These are phyloP conservation scores for Corythornis cristatus DNA, from an alignment of 2,113 vertebrate species.

Conservation along the genomic window DNA sequence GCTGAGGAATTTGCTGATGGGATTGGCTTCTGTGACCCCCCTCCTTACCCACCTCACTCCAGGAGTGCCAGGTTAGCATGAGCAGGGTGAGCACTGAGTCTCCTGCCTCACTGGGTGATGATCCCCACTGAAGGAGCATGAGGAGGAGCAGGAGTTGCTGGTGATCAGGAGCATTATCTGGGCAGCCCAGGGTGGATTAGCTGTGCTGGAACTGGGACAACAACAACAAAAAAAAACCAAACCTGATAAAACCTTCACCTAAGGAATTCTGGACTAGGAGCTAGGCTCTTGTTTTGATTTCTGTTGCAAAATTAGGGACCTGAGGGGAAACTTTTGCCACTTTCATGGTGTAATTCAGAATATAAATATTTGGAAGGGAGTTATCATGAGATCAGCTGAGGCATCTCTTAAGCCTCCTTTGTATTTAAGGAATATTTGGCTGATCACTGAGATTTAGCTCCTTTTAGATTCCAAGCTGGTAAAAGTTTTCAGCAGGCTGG, in stretches of 20 bases:
- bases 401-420: neutral
- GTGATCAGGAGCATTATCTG: neutral
- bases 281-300: neutral
- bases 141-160: neutral
- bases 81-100: rapidly evolving
- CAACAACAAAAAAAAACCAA: neutral
- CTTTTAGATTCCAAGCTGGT: neutral
- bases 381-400: neutral
- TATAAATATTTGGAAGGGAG: neutral
- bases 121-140: neutral
- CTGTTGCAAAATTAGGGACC: neutral
- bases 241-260: neutral
- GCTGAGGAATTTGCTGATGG: neutral
- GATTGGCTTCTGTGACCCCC: neutral
- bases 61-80: rapidly evolving
- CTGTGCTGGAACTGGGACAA: neutral
- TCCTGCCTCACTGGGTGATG: neutral
- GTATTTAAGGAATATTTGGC: neutral
- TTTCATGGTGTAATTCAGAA: neutral
- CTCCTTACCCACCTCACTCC: neutral
- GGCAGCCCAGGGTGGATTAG: neutral
- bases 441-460: neutral
- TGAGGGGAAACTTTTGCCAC: neutral
- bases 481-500: neutral
- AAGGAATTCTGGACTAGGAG: neutral